A percentile compares a stretch with the other conserved stretches of the same genome.
These are phyloP conservation scores for Camponotus vicinus DNA, from an alignment of 1,140 invertebrate genomes.

Conservation along the genomic window DNA sequence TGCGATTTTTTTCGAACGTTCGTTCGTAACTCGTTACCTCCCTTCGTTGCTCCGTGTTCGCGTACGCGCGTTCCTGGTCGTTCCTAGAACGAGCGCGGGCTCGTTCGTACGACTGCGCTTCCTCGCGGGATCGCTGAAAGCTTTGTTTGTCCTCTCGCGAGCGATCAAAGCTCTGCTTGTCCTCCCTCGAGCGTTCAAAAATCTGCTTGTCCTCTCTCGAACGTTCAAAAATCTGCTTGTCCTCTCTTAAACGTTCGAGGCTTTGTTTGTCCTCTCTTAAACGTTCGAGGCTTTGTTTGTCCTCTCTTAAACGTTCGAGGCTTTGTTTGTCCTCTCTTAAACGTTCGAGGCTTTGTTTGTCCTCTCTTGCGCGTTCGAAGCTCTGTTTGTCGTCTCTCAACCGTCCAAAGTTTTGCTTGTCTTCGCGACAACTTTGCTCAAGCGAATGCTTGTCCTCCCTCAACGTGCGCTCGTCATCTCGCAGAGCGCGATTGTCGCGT, in stretches of 20 bases:
- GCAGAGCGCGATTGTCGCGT: constrained; percentile 29
- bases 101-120: constrained; percentile 40
- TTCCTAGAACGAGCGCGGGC: constrained; percentile 10
- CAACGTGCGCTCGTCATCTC: constrained; percentile 14
- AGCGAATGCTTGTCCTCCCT: constrained; percentile 17
- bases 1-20: constrained; percentile 81
- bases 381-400: constrained; percentile 14
- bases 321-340: constrained; percentile 27
- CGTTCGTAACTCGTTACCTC: constrained; percentile 54
- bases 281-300: constrained; percentile 53
- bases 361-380: constrained; percentile 22
- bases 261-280: constrained; percentile 38
- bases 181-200: constrained; percentile 70
- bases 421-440: constrained; percentile 40
- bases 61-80: constrained; percentile 40
- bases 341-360: constrained; percentile 61
- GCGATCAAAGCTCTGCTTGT: constrained; percentile 52
- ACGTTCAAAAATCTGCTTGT: constrained; percentile 50
- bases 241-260: constrained; percentile 56
- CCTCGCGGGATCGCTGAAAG: constrained; percentile 26
- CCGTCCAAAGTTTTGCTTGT: constrained; percentile 50
- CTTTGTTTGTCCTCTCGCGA: constrained; percentile 7
- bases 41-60: constrained; percentile 21
- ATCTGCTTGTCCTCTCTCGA: neutral
- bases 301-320: constrained; percentile 56